Evolutionary conservation across 2,797 vertebrate species (phyloP).

Genomic region (Enteromius radiatus): DNA sequence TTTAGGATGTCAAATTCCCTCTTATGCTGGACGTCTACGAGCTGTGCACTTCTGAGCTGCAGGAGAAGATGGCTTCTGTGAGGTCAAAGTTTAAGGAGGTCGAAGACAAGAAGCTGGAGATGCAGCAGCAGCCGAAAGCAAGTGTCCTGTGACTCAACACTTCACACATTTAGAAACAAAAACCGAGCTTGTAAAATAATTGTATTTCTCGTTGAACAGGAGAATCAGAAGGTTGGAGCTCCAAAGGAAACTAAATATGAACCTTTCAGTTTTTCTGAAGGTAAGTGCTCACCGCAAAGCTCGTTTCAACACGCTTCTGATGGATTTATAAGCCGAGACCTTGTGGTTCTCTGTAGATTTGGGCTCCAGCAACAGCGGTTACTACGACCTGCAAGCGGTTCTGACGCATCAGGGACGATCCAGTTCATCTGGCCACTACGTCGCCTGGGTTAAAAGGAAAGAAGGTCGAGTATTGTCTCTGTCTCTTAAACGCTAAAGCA

Average conservation of each 20-base stretch:
- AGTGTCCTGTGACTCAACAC: conserved; percentile 37
- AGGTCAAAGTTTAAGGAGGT: conserved; percentile 96
- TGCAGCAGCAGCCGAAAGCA: conserved; percentile 85
- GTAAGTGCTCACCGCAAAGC: conserved; percentile 72
- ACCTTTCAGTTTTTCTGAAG: conserved; percentile 91
- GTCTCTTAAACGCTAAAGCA: background rate
- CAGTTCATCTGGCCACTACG: conserved; percentile 97
- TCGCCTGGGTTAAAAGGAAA: conserved; percentile 99
- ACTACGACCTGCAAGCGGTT: conserved; percentile 97
- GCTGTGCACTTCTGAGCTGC: conserved; percentile 90
- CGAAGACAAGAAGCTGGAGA: conserved; percentile 93
- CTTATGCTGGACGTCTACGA: conserved; percentile 98
- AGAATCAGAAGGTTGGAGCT: conserved; percentile 66
- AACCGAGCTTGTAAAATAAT: too few relatives aligned
- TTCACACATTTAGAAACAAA: too few relatives aligned
- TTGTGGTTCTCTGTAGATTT: conserved; percentile 78
- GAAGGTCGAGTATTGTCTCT: conserved; percentile 80
- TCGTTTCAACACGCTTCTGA: too few relatives aligned
- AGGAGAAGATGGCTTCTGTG: conserved; percentile 92
- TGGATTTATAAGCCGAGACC: background rate
- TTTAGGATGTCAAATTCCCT: conserved; percentile 97
- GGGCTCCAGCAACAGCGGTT: conserved; percentile 96
- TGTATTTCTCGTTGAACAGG: conserved; percentile 55
- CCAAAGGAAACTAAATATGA: conserved; percentile 90
- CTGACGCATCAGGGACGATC: conserved; percentile 98